Base-by-base conservation (phyloP, 2,888 invertebrate species). In the Glaucopsyche alexis region DNA sequence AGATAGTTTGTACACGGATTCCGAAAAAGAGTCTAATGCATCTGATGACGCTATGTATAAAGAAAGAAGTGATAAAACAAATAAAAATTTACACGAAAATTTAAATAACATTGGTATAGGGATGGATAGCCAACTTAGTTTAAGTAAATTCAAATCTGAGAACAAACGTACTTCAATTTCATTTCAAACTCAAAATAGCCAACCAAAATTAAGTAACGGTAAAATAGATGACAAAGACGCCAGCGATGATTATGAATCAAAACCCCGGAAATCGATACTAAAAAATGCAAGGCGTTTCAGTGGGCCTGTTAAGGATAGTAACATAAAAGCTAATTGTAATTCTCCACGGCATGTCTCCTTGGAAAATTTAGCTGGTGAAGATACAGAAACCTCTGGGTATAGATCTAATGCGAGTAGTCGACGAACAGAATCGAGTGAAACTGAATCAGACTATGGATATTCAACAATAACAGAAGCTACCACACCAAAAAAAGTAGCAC, bases 391-490 rank as follows among this genome's bases (percentile, higher is more conserved):
- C 50, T 94, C 94, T 2, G 94, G 94, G 0, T 94, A 94, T 77
- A 88, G 93, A 79, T 94, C 94, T 0, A 91, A 87, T 76, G 86
- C 89, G 9, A 90, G 92, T 76, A 89, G 90, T 78, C 86, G 89
- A 19, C 87, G 88, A 72, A 86, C 87, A 74, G 91, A 91, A 80
- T 87, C 83, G 2, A 93, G 91, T 82, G 94, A 93, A 79, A 89
- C 89, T n/a, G 94, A 94, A 79, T 94, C 94, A 19, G 95, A 95
- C 78, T 94, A 94, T 79, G 94, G 94, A 38, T 95, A 95, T 82
- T 91, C 94, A 0, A 95, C 94, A 11, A 94, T 95, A 74, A 94
- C 94, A 2, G 91, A 94, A 74, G 85, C 94, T 52, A 94, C 94
- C 72, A 95, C 94, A 1, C 95, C 94, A 38, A 94, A 94, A 79